Conservation (phyloP, 2,888 invertebrate genomes). For the Sabatieria punctata region DNA sequence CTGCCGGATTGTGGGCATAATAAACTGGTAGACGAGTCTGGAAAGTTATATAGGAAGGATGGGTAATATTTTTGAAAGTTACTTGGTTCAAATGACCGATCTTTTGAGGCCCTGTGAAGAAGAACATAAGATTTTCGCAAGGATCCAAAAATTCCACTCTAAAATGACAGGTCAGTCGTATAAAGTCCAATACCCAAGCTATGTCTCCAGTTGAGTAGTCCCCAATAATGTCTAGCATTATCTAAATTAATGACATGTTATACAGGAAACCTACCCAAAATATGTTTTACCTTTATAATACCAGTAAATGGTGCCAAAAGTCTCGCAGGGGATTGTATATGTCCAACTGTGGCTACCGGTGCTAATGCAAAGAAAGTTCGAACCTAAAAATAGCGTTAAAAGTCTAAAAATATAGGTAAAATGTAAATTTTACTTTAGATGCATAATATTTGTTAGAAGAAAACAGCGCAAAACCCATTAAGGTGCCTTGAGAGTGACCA, state of each 20-base stretch:
- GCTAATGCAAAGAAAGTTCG: constrained; percentile 34
- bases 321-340: constrained; percentile 49
- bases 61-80: too few species aligned
- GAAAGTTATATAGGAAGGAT: too few species aligned
- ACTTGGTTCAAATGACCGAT: constrained; percentile 44
- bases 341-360: constrained; percentile 47
- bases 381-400: too few species aligned
- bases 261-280: too few species aligned
- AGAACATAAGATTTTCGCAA: constrained; percentile 53
- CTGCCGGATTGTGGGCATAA: constrained; percentile 28
- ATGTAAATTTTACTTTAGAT: too few species aligned
- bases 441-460: too few species aligned
- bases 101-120: constrained; percentile 53
- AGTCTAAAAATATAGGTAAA: too few species aligned
- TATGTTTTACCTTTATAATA: constrained; percentile 1
- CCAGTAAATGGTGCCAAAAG: constrained; percentile 23
- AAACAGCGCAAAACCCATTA: too few species aligned
- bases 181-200: constrained; percentile 5
- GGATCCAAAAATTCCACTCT: too few species aligned
- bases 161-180: constrained; percentile 17
- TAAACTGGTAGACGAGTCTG: constrained; percentile 34
- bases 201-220: constrained; percentile 3
- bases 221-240: neutral
- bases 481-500: too few species aligned
- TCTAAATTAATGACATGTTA: too few species aligned